Conservation (phyloP, 2,888 invertebrate genomes). For the Keiferia lycopersicella region DNA sequence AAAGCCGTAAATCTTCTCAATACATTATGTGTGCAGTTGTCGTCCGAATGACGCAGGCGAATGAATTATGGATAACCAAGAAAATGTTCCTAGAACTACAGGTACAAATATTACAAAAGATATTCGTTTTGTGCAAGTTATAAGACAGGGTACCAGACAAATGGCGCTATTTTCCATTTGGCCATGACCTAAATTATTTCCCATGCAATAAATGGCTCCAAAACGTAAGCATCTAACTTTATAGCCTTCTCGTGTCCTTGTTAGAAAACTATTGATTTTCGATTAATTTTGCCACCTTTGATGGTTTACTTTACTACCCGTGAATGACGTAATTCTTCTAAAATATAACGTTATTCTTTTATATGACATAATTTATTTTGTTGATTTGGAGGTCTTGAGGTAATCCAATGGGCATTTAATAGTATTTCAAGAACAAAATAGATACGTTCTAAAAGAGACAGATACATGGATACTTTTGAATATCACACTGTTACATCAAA, state of each 20-base stretch:
- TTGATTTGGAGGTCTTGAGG: neutral
- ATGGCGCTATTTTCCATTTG: neutral
- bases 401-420: too few species aligned
- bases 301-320: neutral
- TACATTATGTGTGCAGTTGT: neutral
- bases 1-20: too few species aligned
- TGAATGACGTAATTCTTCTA: too few species aligned
- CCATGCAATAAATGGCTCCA: neutral
- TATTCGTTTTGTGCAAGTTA: neutral
- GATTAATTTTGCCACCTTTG: neutral
- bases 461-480: too few species aligned
- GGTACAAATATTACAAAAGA: neutral
- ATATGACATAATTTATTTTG: neutral
- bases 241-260: neutral
- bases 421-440: too few species aligned
- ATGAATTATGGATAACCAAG: neutral
- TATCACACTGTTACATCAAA: too few species aligned
- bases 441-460: too few species aligned
- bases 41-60: neutral
- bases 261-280: neutral
- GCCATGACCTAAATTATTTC: slow-evolving; percentile 1
- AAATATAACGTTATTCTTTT: too few species aligned
- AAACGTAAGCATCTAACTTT: neutral
- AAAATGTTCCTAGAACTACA: slow-evolving; percentile 1
- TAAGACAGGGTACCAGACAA: neutral